phyloP scores from a whole-genome alignment of 2,113 vertebrate genomes.

The Apodemus sylvaticus region DNA sequence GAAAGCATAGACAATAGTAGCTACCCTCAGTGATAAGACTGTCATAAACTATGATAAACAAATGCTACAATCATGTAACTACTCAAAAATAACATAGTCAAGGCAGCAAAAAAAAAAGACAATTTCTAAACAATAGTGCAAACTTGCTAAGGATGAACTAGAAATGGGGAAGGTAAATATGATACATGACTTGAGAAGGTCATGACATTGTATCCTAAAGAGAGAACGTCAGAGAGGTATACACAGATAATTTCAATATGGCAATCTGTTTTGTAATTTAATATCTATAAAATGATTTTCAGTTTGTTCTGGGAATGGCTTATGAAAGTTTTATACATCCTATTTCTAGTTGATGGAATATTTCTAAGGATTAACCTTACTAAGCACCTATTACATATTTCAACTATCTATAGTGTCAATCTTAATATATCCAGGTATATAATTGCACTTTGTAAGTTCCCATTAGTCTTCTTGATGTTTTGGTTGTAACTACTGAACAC shows the following conservation, averaged over 20 bases:
- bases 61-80: not conserved
- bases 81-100: not conserved
- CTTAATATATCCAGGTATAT: not conserved
- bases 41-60: not conserved
- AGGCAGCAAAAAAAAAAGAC: not conserved
- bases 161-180: not conserved
- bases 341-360: conserved; percentile 1
- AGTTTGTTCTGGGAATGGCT: not conserved
- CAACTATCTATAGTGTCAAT: not conserved
- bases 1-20: not conserved
- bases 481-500: not conserved
- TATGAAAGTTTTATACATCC: not conserved
- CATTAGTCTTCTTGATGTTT: not conserved
- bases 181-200: not conserved
- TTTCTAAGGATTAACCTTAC: not conserved
- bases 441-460: not conserved
- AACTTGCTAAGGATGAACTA: not conserved
- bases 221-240: not conserved
- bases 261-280: not conserved
- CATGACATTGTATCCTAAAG: not conserved
- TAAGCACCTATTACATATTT: not conserved
- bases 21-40: not conserved
- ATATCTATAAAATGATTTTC: not conserved
- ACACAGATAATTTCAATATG: not conserved
- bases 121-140: not conserved